Percentiles rank a stretch among this genome's conserved stretches.
These are phyloP conservation scores for Molossus molossus DNA, from an alignment of 2,797 vertebrate species.

Conservation along the genomic window DNA sequence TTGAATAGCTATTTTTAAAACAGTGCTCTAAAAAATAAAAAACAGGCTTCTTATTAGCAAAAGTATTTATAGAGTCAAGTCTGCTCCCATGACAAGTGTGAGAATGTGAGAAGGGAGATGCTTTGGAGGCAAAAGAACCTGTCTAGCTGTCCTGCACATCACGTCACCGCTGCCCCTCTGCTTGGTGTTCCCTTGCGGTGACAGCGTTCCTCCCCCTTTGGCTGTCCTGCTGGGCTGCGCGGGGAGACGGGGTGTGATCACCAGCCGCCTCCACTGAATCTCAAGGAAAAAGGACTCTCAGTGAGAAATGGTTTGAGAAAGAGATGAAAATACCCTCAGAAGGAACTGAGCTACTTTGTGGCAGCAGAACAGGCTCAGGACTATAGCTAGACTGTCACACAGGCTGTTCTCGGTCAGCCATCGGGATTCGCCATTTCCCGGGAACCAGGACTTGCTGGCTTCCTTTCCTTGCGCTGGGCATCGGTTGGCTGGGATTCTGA, in stretches of 20 bases:
- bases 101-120: not conserved
- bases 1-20: slow-evolving; percentile 81
- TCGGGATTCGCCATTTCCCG: not conserved
- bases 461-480: slow-evolving; percentile 22
- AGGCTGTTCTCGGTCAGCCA: slow-evolving; percentile 1
- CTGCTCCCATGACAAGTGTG: slow-evolving; percentile 71
- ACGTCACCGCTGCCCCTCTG: not conserved
- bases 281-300: slow-evolving; percentile 48
- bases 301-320: slow-evolving; percentile 59
- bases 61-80: slow-evolving; percentile 77
- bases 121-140: not conserved
- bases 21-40: slow-evolving; percentile 76
- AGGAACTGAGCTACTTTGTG: slow-evolving; percentile 62
- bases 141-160: rapidly evolving
- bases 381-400: slow-evolving; percentile 72
- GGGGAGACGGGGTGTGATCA: slow-evolving; percentile 28
- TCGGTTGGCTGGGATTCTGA: slow-evolving; percentile 48
- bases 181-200: slow-evolving; percentile 44
- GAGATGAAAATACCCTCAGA: not conserved
- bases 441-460: slow-evolving; percentile 49
- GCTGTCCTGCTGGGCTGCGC: slow-evolving; percentile 70
- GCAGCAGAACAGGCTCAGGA: slow-evolving; percentile 66
- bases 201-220: slow-evolving; percentile 51
- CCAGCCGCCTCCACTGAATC: slow-evolving; percentile 53
- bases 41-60: slow-evolving; percentile 80